Evolutionary conservation across 1,140 invertebrate species (phyloP).

Genomic region (Apis mellifera): Amel_HAv3.1 CM009931.2:11155501-11156000

Average conservation of each 20-base stretch:
- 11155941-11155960: constrained; percentile 85
- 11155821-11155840: constrained; percentile 66
- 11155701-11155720: constrained; percentile 3
- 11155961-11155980: constrained; percentile 85
- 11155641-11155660: constrained; percentile 74
- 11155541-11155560: constrained; percentile 52
- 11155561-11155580: constrained; percentile 77
- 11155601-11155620: constrained; percentile 77
- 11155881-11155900: constrained; percentile 83
- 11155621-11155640: constrained; percentile 77
- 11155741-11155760: background rate
- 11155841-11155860: constrained; percentile 62
- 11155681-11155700: constrained; percentile 76
- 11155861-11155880: constrained; percentile 85
- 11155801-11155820: constrained; percentile 66
- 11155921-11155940: constrained; percentile 86
- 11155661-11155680: constrained; percentile 77
- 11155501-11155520: constrained; percentile 47
- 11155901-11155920: constrained; percentile 86
- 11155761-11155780: background rate
- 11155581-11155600: constrained; percentile 80
- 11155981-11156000: constrained; percentile 90
- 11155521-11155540: constrained; percentile 53
- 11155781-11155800: background rate
- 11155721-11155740: background rate